These are phyloP conservation scores for Pentalonia nigronervosa DNA, from an alignment of 1,140 invertebrate species.

Conservation along the genomic window DNA sequence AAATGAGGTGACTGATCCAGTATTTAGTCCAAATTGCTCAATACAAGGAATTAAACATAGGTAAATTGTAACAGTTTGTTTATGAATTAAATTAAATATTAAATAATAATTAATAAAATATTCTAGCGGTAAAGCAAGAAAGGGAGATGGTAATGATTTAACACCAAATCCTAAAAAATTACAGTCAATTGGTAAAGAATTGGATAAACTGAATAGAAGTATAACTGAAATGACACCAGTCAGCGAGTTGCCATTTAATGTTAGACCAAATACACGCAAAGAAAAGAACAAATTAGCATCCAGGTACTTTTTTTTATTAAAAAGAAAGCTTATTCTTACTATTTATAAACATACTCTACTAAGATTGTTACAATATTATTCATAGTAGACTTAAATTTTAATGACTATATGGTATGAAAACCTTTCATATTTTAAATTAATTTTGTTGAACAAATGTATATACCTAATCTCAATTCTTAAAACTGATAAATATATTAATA, in stretches of 20 bases:
- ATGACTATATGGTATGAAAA: background rate
- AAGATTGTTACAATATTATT: background rate
- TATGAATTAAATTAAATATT: slow-evolving; percentile 58
- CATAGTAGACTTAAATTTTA: background rate
- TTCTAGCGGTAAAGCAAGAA: slow-evolving; percentile 88
- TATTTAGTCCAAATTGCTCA: slow-evolving; percentile 89
- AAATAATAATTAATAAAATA: slow-evolving; percentile 48
- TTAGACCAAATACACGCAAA: slow-evolving; percentile 89
- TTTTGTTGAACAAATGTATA: background rate
- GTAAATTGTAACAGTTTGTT: slow-evolving; percentile 64
- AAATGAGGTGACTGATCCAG: slow-evolving; percentile 88
- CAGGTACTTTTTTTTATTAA: slow-evolving; percentile 65
- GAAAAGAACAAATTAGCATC: slow-evolving; percentile 98
- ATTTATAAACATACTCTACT: background rate
- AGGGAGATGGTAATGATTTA: slow-evolving; percentile 97
- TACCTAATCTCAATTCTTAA: background rate
- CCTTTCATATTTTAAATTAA: background rate
- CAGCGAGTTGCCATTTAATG: slow-evolving; percentile 88
- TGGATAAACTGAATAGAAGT: slow-evolving; percentile 81
- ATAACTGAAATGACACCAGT: slow-evolving; percentile 97
- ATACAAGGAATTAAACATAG: slow-evolving; percentile 90
- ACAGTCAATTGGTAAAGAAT: slow-evolving; percentile 87
- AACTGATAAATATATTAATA: background rate
- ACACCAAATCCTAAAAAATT: slow-evolving; percentile 94
- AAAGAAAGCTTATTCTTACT: background rate